These are phyloP conservation scores for Pleuronectes platessa DNA, from an alignment of 2,113 vertebrate genomes.

Conservation along the genomic window DNA sequence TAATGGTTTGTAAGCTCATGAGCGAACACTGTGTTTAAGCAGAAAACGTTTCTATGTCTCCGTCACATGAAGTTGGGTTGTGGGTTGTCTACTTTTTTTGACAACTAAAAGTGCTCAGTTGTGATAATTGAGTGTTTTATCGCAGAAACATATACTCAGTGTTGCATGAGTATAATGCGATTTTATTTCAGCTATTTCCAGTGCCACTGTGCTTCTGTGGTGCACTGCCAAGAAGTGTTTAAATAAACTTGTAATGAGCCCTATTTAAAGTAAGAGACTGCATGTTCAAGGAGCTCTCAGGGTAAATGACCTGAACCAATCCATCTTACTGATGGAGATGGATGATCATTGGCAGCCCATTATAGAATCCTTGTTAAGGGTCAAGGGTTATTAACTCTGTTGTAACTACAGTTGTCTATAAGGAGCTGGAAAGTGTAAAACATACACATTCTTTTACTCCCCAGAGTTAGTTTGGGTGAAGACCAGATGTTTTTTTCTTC, in stretches of 20 bases:
- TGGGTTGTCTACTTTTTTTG: conserved; percentile 54
- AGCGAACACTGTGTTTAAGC: conserved; percentile 43
- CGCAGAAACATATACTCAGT: conserved; percentile 33
- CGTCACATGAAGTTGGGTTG: conserved; percentile 49
- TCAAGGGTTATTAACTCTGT: conserved; percentile 36
- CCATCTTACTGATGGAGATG: conserved; percentile 64
- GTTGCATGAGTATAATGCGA: conserved; percentile 36
- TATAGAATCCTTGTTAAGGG: conserved; percentile 37
- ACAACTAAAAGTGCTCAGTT: conserved; percentile 41
- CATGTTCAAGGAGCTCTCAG: conserved; percentile 31
- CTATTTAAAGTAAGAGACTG: conserved; percentile 28
- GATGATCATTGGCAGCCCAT: conserved; percentile 51
- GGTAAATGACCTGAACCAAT: conserved; percentile 50
- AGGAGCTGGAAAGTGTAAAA: conserved; percentile 44
- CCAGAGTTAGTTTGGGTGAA: background rate
- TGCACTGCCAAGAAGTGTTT: conserved; percentile 20
- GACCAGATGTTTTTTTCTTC: conserved; percentile 10
- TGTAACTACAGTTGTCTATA: conserved; percentile 47
- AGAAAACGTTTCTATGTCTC: conserved; percentile 52
- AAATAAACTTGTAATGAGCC: conserved; percentile 46
- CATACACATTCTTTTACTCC: conserved; percentile 33
- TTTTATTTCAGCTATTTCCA: conserved; percentile 32
- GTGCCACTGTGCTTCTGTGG: conserved; percentile 25
- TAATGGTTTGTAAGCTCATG: conserved; percentile 54
- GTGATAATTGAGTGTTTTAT: conserved; percentile 65